A percentile compares a stretch with the other conserved stretches of the same genome.
phyloP scores from a whole-genome alignment of 2,797 vertebrate genomes.

The Eidolon dupreanum region DNA sequence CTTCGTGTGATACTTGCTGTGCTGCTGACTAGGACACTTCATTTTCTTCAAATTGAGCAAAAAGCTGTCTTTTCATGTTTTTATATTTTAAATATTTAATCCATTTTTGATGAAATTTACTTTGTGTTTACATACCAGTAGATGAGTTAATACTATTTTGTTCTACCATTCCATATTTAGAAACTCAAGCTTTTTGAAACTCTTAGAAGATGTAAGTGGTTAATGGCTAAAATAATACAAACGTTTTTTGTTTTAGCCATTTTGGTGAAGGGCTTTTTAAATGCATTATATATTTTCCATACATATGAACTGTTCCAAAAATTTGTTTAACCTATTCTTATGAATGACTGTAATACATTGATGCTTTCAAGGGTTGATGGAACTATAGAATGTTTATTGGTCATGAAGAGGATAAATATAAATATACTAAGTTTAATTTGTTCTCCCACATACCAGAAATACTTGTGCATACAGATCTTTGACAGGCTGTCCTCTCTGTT shows the following conservation, averaged over 20 bases:
- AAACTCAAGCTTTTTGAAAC: neutral
- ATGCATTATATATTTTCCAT: neutral
- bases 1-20: neutral
- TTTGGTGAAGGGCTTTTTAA: neutral
- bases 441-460: neutral
- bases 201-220: neutral
- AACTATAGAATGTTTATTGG: neutral
- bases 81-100: neutral
- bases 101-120: neutral
- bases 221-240: neutral
- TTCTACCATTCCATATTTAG: neutral
- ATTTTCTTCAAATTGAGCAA: neutral
- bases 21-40: neutral
- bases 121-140: neutral
- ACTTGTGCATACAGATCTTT: neutral
- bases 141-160: neutral
- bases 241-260: neutral
- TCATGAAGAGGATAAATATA: neutral
- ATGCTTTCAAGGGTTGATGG: neutral
- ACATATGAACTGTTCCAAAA: too few relatives aligned
- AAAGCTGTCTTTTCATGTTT: neutral
- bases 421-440: neutral
- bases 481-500: neutral
- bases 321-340: neutral
- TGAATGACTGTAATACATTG: neutral